Base-by-base conservation (phyloP, 2,888 invertebrate genomes). In the Mesochorus sp. region DNA sequence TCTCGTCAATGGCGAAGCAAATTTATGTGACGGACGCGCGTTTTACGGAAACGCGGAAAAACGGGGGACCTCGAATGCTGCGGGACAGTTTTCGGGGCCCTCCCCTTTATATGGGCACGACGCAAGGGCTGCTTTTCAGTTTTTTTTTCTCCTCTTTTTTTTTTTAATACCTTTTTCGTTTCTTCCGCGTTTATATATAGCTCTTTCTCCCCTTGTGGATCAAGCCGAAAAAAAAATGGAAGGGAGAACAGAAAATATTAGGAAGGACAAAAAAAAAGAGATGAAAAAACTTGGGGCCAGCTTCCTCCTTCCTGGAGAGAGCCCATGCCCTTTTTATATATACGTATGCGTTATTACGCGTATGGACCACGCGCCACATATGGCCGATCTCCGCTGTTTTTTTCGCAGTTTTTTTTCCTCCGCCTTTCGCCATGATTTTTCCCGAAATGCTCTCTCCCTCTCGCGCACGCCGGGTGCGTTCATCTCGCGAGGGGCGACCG, bases 311-410 rank as follows among this genome's bases (percentile, higher is more conserved):
- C 53, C 34, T 34, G 8, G 34, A n/a, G 34, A 55, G 53, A 31
- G 53, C 34, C 34, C 53, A 17, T 8, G n/a, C 3, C 8, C 19
- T 34, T 55, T 55, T 55, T 55, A 14, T 24, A 8, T 49, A 8
- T 19, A n/a, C 59, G 24, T 42, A 59, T 12, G 59, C 24, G 42
- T 61, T 61, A 61, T 61, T 61, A n/a, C 61, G 61, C 28, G 24
- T 44, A 10, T 26, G 17, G 80, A 71, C 84, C 86, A 87, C 86
- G 86, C 87, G 86, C 85, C 88, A 87, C 89, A 88, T n/a, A n/a
- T 89, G 89, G 86, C 82, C 85, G 57, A 64, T 76, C 64, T 21
- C 28, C 85, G 83, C 86, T 86, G 83, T 83, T 85, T 80, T 82
- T 79, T 78, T 81, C 73, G 79, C 80, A 73, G 84, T 84, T 85